Evolutionary conservation across 2,888 invertebrate species (phyloP).

Genomic region (Leucophenga maculata): DNA sequence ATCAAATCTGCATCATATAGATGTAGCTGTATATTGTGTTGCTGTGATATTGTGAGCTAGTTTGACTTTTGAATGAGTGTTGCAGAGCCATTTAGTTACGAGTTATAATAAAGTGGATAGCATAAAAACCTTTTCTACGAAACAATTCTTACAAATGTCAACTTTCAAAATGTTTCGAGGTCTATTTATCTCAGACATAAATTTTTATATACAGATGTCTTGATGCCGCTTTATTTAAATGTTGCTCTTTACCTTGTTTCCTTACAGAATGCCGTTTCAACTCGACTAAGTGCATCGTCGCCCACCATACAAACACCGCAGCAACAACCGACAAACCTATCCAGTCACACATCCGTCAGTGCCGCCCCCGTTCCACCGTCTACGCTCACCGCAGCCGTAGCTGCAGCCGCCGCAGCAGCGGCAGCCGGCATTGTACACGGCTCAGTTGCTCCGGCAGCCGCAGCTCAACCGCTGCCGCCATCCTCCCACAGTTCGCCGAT

Average conservation of each 20-base stretch:
- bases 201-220: constrained; percentile 24
- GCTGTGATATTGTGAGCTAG: too few relatives aligned
- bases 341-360: constrained; percentile 45
- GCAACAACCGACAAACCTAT: constrained; percentile 46
- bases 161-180: too few relatives aligned
- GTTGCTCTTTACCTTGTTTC: constrained; percentile 12
- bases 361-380: constrained; percentile 37
- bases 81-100: too few relatives aligned
- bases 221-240: not conserved
- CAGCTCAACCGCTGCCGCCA: constrained; percentile 38
- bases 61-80: too few relatives aligned
- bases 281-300: constrained; percentile 81
- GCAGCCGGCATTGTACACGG: constrained; percentile 36
- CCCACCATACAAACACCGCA: constrained; percentile 76
- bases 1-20: too few relatives aligned
- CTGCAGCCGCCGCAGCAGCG: constrained; percentile 56
- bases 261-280: constrained; percentile 76
- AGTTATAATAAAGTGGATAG: too few relatives aligned
- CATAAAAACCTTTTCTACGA: too few relatives aligned
- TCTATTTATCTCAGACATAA: too few relatives aligned
- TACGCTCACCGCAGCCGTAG: constrained; percentile 57
- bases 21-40: too few relatives aligned
- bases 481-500: constrained; percentile 66
- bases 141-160: too few relatives aligned
- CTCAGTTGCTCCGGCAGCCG: constrained; percentile 52